These are phyloP conservation scores for Cairina moschata DNA, from an alignment of 2,113 vertebrate species.

Conservation along the genomic window DNA sequence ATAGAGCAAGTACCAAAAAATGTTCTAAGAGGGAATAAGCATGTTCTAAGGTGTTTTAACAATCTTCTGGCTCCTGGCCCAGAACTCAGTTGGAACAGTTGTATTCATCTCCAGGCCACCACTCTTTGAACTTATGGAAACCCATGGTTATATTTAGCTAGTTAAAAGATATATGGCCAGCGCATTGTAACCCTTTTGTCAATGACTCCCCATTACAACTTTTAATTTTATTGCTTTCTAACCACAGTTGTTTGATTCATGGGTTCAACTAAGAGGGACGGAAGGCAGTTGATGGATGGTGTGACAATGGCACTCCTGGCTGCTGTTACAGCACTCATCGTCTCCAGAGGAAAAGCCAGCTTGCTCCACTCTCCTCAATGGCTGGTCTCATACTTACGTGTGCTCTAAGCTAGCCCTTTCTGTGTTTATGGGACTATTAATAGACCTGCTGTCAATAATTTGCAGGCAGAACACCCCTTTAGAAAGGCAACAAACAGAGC, in stretches of 20 bases:
- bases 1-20: constrained; percentile 68
- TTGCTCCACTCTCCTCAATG: not conserved
- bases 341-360: constrained; percentile 4
- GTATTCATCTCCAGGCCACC: constrained; percentile 67
- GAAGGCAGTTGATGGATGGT: constrained; percentile 41
- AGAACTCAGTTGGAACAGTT: constrained; percentile 69
- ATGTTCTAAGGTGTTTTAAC: constrained; percentile 65
- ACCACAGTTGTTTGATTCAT: constrained; percentile 62
- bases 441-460: not conserved
- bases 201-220: constrained; percentile 62
- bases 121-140: constrained; percentile 73
- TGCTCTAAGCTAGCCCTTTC: not conserved
- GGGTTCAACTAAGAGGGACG: not conserved
- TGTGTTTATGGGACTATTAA: not conserved
- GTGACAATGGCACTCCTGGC: constrained; percentile 47
- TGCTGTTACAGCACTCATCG: constrained; percentile 12
- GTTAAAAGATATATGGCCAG: constrained; percentile 66
- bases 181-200: constrained; percentile 44
- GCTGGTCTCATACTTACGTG: not conserved
- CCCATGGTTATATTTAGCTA: constrained; percentile 70
- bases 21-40: constrained; percentile 59
- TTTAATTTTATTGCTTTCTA: constrained; percentile 71
- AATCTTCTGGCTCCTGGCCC: constrained; percentile 66
- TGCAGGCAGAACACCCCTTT: not conserved
- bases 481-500: not conserved